phyloP scores from a whole-genome alignment of 2,888 invertebrate species.

The Cactoblastis cactorum region DNA sequence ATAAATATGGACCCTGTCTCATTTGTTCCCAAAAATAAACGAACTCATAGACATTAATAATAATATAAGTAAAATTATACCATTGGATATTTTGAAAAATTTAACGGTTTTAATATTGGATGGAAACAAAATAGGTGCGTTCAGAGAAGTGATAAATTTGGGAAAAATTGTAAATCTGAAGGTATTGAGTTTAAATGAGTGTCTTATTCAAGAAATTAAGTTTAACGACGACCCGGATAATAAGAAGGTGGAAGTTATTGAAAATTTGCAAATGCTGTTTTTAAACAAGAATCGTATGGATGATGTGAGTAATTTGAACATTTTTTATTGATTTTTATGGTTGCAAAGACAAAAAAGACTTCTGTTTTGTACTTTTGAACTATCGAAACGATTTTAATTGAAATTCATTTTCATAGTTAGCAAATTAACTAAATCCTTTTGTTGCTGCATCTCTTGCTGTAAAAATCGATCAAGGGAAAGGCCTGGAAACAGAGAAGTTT shows the following conservation, averaged over 20 bases:
- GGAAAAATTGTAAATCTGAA: conserved; percentile 80
- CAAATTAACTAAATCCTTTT: too few species aligned
- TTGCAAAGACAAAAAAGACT: too few species aligned
- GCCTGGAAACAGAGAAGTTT: too few species aligned
- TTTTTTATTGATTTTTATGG: background rate
- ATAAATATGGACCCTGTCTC: conserved; percentile 82
- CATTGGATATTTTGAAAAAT: conserved; percentile 56
- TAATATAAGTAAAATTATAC: conserved; percentile 79
- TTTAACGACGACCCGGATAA: conserved; percentile 73
- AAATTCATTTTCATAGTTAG: too few species aligned
- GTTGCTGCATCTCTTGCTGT: too few species aligned
- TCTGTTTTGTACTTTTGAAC: too few species aligned
- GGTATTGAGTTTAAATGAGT: conserved; percentile 81
- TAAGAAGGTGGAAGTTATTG: conserved; percentile 81
- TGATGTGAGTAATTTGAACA: conserved; percentile 79
- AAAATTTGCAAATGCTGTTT: conserved; percentile 83
- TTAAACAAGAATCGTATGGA: conserved; percentile 87
- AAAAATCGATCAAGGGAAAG: too few species aligned
- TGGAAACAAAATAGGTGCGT: conserved; percentile 85
- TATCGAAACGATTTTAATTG: too few species aligned
- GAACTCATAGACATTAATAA: conserved; percentile 87
- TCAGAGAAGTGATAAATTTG: conserved; percentile 89
- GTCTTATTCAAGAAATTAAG: conserved; percentile 75
- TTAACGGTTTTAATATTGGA: conserved; percentile 81
- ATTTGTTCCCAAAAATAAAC: conserved; percentile 85